Percentiles rank a stretch among this genome's conserved stretches.
phyloP scores from a whole-genome alignment of 1,140 invertebrate genomes.

The Contarinia nasturtii region DNA sequence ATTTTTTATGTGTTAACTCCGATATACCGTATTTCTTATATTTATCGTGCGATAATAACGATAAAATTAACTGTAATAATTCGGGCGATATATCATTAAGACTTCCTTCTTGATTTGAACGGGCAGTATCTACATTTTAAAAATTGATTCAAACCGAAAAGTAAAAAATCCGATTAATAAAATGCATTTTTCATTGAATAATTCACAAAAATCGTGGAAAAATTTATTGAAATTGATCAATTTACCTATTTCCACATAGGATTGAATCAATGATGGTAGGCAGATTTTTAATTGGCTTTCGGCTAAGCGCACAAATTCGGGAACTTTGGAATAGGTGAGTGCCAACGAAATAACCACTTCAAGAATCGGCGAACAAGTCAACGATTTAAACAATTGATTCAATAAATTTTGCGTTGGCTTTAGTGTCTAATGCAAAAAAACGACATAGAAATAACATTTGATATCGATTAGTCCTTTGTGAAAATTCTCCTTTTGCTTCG shows the following conservation, averaged over 20 bases:
- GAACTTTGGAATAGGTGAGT: conserved; percentile 55
- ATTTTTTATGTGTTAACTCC: conserved; percentile 53
- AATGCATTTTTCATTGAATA: too few relatives aligned
- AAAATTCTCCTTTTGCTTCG: background rate
- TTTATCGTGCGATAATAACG: conserved; percentile 28
- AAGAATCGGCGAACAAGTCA: conserved; percentile 67
- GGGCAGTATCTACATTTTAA: conserved; percentile 31
- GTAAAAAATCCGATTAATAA: too few relatives aligned
- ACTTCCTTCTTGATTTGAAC: conserved; percentile 50
- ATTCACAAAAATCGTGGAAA: background rate
- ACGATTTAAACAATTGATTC: conserved; percentile 58
- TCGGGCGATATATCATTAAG: conserved; percentile 75
- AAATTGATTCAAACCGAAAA: conserved; percentile 2
- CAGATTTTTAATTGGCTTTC: conserved; percentile 60
- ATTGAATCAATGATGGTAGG: conserved; percentile 65
- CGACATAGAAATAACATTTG: background rate
- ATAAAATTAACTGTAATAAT: conserved; percentile 66
- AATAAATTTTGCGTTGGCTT: conserved; percentile 59
- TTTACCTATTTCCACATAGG: conserved; percentile 56
- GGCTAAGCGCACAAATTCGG: conserved; percentile 51
- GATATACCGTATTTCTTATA: conserved; percentile 35
- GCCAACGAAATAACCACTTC: conserved; percentile 77
- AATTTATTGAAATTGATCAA: conserved; percentile 2
- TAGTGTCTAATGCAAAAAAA: conserved; percentile 36
- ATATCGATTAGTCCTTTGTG: background rate